Evolutionary conservation across 2,113 vertebrate genomes (phyloP).

Genomic region (Cyanoderma ruficeps): DNA sequence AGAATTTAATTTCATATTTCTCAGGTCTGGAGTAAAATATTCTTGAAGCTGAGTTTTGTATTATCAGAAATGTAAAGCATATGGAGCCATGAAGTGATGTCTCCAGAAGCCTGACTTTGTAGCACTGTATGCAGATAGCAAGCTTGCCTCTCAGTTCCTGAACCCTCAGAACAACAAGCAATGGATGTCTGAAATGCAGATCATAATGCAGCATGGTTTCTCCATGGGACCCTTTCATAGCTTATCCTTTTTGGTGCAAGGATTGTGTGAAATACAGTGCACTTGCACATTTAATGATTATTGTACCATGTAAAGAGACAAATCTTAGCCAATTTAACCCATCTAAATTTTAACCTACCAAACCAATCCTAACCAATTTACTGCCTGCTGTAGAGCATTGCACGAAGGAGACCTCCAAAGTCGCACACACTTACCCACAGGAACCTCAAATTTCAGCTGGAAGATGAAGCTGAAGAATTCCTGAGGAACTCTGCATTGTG

Average conservation of each 20-base stretch:
- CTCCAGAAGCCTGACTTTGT: neutral
- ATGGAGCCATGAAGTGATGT: neutral
- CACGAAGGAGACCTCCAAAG: neutral
- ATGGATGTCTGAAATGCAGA: neutral
- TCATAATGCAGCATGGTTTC: neutral
- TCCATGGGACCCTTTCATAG: neutral
- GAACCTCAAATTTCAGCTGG: neutral
- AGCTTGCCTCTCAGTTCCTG: neutral
- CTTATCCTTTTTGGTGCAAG: neutral
- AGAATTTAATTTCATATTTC: neutral
- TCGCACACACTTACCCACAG: neutral
- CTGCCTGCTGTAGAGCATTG: neutral
- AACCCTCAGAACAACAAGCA: neutral
- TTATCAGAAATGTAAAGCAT: neutral
- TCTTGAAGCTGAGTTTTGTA: neutral
- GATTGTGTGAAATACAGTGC: neutral
- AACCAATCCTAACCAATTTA: neutral
- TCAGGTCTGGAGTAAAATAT: neutral
- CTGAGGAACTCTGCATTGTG: neutral
- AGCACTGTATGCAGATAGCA: neutral
- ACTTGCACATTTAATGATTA: neutral
- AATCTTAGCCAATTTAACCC: neutral
- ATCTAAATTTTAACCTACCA: neutral
- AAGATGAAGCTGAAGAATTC: neutral
- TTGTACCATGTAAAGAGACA: neutral